These are phyloP conservation scores for Leucozona laternaria DNA, from an alignment of 2,888 invertebrate species.

Conservation along the genomic window DNA sequence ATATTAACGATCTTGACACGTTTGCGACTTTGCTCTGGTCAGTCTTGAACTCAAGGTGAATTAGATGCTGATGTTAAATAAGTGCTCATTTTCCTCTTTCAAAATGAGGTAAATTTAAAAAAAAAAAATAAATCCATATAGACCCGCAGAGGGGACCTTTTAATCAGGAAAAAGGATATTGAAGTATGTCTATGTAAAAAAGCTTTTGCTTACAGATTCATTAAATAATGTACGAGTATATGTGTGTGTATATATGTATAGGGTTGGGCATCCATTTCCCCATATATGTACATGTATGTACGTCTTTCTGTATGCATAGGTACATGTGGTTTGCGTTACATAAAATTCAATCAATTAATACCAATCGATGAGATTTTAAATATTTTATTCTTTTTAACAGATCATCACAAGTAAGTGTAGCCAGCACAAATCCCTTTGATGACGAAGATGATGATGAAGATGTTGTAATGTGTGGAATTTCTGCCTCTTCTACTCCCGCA, in stretches of 20 bases:
- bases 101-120: too few species aligned
- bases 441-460: conserved; percentile 81
- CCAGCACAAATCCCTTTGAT: conserved; percentile 87
- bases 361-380: not conserved
- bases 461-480: conserved; percentile 75
- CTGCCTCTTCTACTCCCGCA: conserved; percentile 78
- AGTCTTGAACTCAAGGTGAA: too few species aligned
- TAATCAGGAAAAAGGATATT: not conserved
- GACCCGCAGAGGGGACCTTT: too few species aligned
- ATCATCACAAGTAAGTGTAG: conserved; percentile 86
- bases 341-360: not conserved
- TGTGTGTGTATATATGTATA: not conserved
- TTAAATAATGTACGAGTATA: not conserved
- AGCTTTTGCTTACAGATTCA: not conserved
- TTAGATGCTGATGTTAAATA: too few species aligned
- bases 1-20: too few species aligned
- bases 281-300: not conserved
- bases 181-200: not conserved
- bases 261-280: not conserved
- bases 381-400: conserved; percentile 79
- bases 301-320: not conserved
- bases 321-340: conserved; percentile 1
- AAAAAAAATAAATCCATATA: too few species aligned
- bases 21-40: too few species aligned
- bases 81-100: too few species aligned